These are phyloP conservation scores for Thyatira batis DNA, from an alignment of 2,888 invertebrate species.

Conservation along the genomic window DNA sequence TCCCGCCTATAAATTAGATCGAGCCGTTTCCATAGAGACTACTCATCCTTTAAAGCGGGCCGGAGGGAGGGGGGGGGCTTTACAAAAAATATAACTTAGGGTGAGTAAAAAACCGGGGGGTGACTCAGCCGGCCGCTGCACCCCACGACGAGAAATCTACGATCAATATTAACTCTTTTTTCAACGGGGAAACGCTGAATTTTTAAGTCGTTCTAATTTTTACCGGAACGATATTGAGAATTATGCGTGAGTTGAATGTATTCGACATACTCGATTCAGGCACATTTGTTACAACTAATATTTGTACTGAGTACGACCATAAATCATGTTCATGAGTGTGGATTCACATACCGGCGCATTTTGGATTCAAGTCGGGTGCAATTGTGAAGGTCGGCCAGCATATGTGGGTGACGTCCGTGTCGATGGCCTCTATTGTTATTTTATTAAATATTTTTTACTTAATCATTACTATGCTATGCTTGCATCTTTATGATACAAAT, in stretches of 20 bases:
- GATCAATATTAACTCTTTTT: constrained; percentile 84
- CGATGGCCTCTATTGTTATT: constrained; percentile 44
- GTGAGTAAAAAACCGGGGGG: constrained; percentile 83
- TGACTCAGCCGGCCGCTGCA: constrained; percentile 83
- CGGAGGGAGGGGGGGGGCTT: constrained; percentile 70
- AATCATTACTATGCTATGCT: not conserved
- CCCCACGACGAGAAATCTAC: constrained; percentile 82
- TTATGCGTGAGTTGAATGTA: constrained; percentile 45
- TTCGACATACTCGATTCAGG: constrained; percentile 35
- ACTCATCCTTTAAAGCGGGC: constrained; percentile 83
- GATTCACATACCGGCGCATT: constrained; percentile 16
- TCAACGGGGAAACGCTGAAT: constrained; percentile 77
- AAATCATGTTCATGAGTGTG: constrained; percentile 56
- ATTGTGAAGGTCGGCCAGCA: constrained; percentile 71
- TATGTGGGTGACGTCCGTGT: constrained; percentile 62
- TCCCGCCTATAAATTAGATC: constrained; percentile 82
- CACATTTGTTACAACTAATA: constrained; percentile 33
- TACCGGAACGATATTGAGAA: constrained; percentile 31
- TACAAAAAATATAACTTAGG: constrained; percentile 83
- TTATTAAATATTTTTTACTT: constrained; percentile 7
- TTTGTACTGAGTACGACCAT: constrained; percentile 46
- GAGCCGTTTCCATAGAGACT: constrained; percentile 83
- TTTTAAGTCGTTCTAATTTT: constrained; percentile 75
- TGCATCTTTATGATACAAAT: not conserved
- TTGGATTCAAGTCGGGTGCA: constrained; percentile 44